Evolutionary conservation across 2,888 invertebrate species (phyloP).

Genomic region (Pemphredon lugubris): DNA sequence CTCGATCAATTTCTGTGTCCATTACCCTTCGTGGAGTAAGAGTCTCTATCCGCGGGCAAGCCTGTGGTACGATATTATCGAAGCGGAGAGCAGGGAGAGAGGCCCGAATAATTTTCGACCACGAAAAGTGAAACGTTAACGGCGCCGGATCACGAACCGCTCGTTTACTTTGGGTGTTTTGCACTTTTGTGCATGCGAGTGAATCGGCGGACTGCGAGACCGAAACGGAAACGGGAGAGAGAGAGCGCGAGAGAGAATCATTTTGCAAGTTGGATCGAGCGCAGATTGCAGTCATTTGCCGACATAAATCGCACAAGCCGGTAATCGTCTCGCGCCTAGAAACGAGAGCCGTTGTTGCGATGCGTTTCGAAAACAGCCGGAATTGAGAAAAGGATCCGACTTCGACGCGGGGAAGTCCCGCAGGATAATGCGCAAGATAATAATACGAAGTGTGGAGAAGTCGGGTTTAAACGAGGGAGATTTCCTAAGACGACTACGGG

Average conservation of each 20-base stretch:
- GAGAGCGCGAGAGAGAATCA: constrained; percentile 28
- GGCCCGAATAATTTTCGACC: constrained; percentile 65
- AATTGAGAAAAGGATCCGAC: constrained; percentile 40
- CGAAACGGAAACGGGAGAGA: constrained; percentile 5
- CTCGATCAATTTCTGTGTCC: constrained; percentile 63
- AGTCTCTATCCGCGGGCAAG: constrained; percentile 55
- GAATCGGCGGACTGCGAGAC: constrained; percentile 28
- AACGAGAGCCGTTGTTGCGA: constrained; percentile 55
- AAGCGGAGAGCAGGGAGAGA: neutral
- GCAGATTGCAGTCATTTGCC: constrained; percentile 69
- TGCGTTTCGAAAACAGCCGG: constrained; percentile 49
- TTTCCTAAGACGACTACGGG: too few species aligned
- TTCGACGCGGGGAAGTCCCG: constrained; percentile 11
- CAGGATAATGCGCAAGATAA: constrained; percentile 7
- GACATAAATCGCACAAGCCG: constrained; percentile 64
- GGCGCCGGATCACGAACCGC: constrained; percentile 66
- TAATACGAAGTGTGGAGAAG: too few species aligned
- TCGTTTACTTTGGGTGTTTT: constrained; percentile 67
- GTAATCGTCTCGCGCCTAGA: constrained; percentile 58
- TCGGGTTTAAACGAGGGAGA: too few species aligned
- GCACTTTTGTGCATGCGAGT: constrained; percentile 68
- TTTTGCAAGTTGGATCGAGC: constrained; percentile 66
- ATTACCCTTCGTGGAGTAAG: constrained; percentile 56
- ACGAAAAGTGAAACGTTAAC: constrained; percentile 70
- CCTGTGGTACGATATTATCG: constrained; percentile 61